phyloP scores from a whole-genome alignment of 2,113 vertebrate species.

The Lepidothrix coronata region DNA sequence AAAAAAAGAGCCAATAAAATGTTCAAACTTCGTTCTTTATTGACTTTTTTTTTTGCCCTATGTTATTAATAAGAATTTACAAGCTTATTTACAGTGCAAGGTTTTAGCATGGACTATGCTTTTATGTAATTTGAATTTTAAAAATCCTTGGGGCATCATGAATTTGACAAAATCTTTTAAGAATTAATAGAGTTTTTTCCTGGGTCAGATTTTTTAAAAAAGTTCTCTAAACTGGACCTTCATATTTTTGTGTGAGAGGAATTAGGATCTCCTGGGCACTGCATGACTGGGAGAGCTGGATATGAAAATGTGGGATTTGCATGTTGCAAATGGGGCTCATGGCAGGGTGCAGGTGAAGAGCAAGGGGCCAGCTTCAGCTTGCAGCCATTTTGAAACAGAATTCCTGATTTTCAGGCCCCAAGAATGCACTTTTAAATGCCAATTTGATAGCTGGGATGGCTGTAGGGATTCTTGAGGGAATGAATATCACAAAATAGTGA shows the following conservation, averaged over 20 bases:
- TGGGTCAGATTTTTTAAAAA: not conserved
- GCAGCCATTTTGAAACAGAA: not conserved
- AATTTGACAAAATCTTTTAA: not conserved
- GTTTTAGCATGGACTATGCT: not conserved
- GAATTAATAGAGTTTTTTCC: not conserved
- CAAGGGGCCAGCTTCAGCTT: not conserved
- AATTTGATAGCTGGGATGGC: not conserved
- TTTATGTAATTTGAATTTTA: not conserved
- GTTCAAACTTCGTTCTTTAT: constrained; percentile 46
- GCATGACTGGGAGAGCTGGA: not conserved
- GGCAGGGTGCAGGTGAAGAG: constrained; percentile 22
- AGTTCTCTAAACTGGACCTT: not conserved
- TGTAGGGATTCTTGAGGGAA: not conserved
- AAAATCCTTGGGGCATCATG: not conserved
- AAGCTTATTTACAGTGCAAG: constrained; percentile 11
- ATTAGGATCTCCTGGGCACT: not conserved
- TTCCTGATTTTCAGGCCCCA: not conserved
- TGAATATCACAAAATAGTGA: not conserved
- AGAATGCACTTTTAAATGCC: not conserved
- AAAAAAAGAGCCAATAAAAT: constrained; percentile 54
- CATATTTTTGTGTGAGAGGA: not conserved
- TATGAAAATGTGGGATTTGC: constrained; percentile 11
- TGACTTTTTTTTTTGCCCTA: constrained; percentile 40
- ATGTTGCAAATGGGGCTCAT: not conserved
- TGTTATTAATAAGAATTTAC: constrained; percentile 56